Evolutionary conservation across 23 tunicate species (phyloP).

Genomic region (Trididemnum miniatum): DNA sequence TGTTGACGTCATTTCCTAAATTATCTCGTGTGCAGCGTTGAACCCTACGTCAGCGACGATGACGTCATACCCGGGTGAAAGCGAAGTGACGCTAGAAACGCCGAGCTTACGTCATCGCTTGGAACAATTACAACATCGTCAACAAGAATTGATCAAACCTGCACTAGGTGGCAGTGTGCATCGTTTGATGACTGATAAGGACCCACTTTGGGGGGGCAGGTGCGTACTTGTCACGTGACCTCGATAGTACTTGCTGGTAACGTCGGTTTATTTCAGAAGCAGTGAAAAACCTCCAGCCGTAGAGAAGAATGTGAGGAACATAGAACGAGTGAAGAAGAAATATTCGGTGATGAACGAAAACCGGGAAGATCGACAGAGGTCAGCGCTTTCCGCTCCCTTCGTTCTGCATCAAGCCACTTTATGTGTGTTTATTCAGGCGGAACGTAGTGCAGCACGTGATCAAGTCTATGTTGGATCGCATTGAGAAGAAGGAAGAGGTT

Average conservation of each 20-base stretch:
- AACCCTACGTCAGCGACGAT: too few relatives aligned
- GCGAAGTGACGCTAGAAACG: conserved; percentile 69
- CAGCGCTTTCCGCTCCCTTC: background rate
- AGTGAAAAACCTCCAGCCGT: too few relatives aligned
- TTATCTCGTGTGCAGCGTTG: too few relatives aligned
- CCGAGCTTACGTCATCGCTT: conserved; percentile 69
- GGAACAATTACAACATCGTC: conserved; percentile 76
- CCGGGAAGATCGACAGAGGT: conserved; percentile 57
- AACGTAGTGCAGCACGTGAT: conserved; percentile 70
- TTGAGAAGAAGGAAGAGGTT: conserved; percentile 84
- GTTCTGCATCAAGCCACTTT: background rate
- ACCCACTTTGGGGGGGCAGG: conserved; percentile 97
- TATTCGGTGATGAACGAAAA: background rate
- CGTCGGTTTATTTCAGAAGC: too few relatives aligned
- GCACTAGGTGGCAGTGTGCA: conserved; percentile 40
- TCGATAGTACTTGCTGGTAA: too few relatives aligned
- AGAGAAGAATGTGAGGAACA: too few relatives aligned
- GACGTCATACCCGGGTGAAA: conserved; percentile 37
- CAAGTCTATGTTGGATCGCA: conserved; percentile 78
- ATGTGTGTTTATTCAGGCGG: conserved; percentile 16
- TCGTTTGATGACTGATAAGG: conserved; percentile 85
- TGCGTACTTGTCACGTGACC: too few relatives aligned
- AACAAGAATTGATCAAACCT: conserved; percentile 31
- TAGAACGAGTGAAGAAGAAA: conserved; percentile 37
- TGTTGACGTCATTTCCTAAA: too few relatives aligned